phyloP scores from a whole-genome alignment of 2,113 vertebrate species.

The Camelus bactrianus region DNA sequence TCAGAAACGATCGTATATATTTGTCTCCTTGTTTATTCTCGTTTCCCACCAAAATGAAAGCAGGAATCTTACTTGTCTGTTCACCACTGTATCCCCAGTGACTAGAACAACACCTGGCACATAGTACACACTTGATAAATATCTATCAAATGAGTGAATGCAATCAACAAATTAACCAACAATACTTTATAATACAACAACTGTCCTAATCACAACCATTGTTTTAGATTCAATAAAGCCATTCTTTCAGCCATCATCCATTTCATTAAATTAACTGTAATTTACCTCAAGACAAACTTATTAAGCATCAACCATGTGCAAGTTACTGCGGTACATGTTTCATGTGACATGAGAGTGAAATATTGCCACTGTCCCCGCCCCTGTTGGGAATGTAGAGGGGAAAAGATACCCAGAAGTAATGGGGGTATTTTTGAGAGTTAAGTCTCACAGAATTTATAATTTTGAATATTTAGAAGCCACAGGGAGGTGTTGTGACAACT shows the following conservation, averaged over 20 bases:
- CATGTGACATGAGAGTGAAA: neutral
- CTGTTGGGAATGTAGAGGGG: neutral
- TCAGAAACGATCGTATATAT: neutral
- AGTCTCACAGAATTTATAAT: neutral
- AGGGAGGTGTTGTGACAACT: neutral
- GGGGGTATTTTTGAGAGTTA: neutral
- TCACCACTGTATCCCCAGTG: neutral
- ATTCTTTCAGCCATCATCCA: neutral
- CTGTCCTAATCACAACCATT: neutral
- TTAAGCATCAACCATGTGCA: neutral
- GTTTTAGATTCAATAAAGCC: conserved; percentile 12
- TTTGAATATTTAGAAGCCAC: neutral
- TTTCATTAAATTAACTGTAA: neutral
- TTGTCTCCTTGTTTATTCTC: neutral
- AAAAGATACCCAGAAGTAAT: neutral
- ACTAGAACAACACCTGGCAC: neutral
- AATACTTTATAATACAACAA: neutral
- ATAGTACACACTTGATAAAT: neutral
- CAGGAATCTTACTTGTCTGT: neutral
- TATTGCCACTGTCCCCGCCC: neutral
- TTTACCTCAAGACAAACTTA: neutral
- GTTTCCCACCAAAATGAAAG: neutral
- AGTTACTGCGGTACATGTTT: neutral
- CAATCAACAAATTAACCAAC: neutral
- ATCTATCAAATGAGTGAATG: neutral